Conservation (phyloP, 2,113 vertebrate species). For the Chionomys nivalis region DNA sequence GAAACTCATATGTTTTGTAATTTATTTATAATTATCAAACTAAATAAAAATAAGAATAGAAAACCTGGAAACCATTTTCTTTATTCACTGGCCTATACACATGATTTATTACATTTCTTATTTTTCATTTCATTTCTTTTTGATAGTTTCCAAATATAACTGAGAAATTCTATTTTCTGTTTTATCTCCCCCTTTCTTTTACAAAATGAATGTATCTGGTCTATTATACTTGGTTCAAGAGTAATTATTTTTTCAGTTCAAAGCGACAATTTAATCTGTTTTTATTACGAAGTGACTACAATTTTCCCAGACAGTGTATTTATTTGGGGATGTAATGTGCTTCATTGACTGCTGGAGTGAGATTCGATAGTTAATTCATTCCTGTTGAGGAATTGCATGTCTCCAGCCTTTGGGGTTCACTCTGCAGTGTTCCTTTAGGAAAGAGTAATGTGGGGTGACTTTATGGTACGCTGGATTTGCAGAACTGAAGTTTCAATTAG, state of each 20-base stretch:
- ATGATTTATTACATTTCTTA: slow-evolving; percentile 8
- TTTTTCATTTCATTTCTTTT: slow-evolving; percentile 41
- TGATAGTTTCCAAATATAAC: slow-evolving; percentile 37
- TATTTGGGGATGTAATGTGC: slow-evolving; percentile 51
- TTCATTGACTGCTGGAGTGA: slow-evolving; percentile 33
- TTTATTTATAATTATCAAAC: slow-evolving; percentile 29
- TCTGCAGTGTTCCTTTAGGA: slow-evolving; percentile 78
- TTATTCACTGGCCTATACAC: neutral
- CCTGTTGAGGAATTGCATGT: slow-evolving; percentile 62
- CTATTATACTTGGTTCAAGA: slow-evolving; percentile 62
- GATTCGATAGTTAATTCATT: slow-evolving; percentile 68
- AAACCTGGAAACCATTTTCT: slow-evolving; percentile 49
- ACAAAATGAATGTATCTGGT: slow-evolving; percentile 41
- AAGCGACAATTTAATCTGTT: slow-evolving; percentile 77
- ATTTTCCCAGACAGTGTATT: slow-evolving; percentile 78
- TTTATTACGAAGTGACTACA: slow-evolving; percentile 67
- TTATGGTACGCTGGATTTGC: slow-evolving; percentile 79
- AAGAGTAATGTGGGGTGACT: slow-evolving; percentile 72
- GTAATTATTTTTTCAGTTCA: slow-evolving; percentile 79
- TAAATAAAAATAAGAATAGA: neutral
- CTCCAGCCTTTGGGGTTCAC: slow-evolving; percentile 78
- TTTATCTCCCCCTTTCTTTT: neutral
- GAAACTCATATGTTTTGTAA: neutral
- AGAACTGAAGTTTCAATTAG: slow-evolving; percentile 82
- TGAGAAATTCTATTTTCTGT: slow-evolving; percentile 30